Evolutionary conservation across 2,888 invertebrate species (phyloP), one percentile per base, ranked within the genome.

Genomic region (Mayetiola destructor): DNA sequence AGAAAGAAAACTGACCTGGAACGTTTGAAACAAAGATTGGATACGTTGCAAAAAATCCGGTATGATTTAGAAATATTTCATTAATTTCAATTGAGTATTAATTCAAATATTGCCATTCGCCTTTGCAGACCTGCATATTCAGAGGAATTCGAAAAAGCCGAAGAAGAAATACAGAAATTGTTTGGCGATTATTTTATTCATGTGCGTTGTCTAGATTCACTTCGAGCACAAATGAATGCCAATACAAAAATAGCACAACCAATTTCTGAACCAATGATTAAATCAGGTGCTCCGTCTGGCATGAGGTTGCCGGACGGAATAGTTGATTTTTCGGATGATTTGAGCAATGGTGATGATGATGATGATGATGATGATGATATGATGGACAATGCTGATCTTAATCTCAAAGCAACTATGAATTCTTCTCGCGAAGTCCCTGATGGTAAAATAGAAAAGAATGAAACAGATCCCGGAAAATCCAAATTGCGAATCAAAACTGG

Each of bases 21-120:
- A 64, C 77, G 99, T 56, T 92, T 92, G 61, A 89, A 91, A 69
- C 96, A 96, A 71, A 77, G 99, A 35, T 75, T 97, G 53, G 87
- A 89, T 65, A 92, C 96, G 0, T 76, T 99, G 63, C 90, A 93
- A 73, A 94, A 91, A 79, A 94, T 96, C 61, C 84, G 93, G 56
- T 56, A 2, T 2, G 42, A n/a, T 40, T 40, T 18, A 16, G 20
- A 48, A 10, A 27, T 48, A n/a, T 5, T 27, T 23, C 14, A 14
- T 14, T 6, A 48, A 23, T 48, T 48, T 18, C 10, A n/a, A 14
- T 5, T 14, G 10, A 12, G 27, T 48, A 3, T 48, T 48, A 2
- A 21, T 29, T n/a, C n/a, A 61, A n/a, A 20, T 59, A 63, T 57
- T 23, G 18, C 56, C 58, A 64, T 63, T 57, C 65, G 86, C 2